Evolutionary conservation across 1,140 invertebrate genomes (phyloP).

Genomic region (Pomacea maculata): DNA sequence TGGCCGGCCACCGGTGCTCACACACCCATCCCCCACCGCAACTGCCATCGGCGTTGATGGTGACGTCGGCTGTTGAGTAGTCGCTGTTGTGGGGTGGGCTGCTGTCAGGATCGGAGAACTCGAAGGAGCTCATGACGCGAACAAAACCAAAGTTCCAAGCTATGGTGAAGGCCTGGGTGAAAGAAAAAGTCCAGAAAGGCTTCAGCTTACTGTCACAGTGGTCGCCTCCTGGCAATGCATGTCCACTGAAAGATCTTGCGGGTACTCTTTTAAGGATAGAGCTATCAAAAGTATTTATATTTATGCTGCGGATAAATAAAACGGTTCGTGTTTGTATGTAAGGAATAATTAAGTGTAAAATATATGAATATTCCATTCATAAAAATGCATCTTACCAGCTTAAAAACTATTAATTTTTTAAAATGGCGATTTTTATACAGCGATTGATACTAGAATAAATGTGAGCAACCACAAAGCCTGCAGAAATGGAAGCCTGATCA

Average conservation of each 20-base stretch:
- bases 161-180: slow-evolving; percentile 75
- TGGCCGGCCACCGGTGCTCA: slow-evolving; percentile 85
- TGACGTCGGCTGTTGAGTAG: slow-evolving; percentile 73
- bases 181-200: slow-evolving; percentile 32
- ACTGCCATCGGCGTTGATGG: slow-evolving; percentile 63
- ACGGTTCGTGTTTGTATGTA: no score
- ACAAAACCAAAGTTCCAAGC: slow-evolving; percentile 79
- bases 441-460: neutral
- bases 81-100: slow-evolving; percentile 52
- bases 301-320: no score
- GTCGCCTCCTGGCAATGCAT: no score
- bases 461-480: neutral
- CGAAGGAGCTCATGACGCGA: slow-evolving; percentile 80
- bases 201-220: no score
- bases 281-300: slow-evolving; percentile 39
- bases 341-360: no score
- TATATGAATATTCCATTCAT: no score
- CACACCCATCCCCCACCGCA: slow-evolving; percentile 88
- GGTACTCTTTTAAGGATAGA: slow-evolving; percentile 33
- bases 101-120: slow-evolving; percentile 57
- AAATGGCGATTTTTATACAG: neutral
- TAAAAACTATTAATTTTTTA: no score
- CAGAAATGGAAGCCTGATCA: neutral
- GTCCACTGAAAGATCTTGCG: no score
- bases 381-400: no score